phyloP scores from a whole-genome alignment of 2,113 vertebrate genomes.

The Catharus minimus region DNA sequence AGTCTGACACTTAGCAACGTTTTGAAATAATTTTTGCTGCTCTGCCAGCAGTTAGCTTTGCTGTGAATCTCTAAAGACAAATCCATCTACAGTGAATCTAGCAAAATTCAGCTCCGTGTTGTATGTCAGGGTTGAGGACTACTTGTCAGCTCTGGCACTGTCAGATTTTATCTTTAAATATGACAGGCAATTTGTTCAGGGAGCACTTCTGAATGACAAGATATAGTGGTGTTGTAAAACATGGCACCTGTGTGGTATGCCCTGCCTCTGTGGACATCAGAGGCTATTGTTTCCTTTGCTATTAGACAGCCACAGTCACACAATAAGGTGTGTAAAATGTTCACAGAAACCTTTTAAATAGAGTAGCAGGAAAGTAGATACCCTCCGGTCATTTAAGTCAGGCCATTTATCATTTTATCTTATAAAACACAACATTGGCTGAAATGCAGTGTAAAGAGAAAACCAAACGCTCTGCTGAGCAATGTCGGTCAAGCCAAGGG shows the following conservation, averaged over 20 bases:
- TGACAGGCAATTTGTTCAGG: conserved; percentile 67
- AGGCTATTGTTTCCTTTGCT: conserved; percentile 59
- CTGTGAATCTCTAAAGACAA: conserved; percentile 56
- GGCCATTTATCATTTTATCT: conserved; percentile 66
- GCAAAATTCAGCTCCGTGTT: conserved; percentile 34
- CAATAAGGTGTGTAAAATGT: conserved; percentile 58
- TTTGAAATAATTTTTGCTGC: conserved; percentile 54
- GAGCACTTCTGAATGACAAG: conserved; percentile 65
- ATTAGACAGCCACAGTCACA: conserved; percentile 37
- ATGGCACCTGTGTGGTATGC: conserved; percentile 65
- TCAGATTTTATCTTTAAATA: conserved; percentile 66
- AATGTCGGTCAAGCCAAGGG: not conserved
- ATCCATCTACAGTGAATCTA: conserved; percentile 45
- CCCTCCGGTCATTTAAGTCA: conserved; percentile 56
- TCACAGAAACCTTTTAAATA: conserved; percentile 62
- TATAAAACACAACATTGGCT: conserved; percentile 35
- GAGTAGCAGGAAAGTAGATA: conserved; percentile 35
- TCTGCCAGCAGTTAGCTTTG: conserved; percentile 40
- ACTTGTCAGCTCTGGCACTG: conserved; percentile 55
- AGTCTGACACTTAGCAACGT: conserved; percentile 34
- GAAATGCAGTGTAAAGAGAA: conserved; percentile 23
- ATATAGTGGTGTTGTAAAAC: conserved; percentile 74
- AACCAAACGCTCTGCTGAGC: conserved; percentile 30
- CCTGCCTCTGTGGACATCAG: conserved; percentile 54
- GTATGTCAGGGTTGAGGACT: conserved; percentile 52